Conservation (phyloP, 2,797 vertebrate species). For the Leptatherina wallacei region DNA sequence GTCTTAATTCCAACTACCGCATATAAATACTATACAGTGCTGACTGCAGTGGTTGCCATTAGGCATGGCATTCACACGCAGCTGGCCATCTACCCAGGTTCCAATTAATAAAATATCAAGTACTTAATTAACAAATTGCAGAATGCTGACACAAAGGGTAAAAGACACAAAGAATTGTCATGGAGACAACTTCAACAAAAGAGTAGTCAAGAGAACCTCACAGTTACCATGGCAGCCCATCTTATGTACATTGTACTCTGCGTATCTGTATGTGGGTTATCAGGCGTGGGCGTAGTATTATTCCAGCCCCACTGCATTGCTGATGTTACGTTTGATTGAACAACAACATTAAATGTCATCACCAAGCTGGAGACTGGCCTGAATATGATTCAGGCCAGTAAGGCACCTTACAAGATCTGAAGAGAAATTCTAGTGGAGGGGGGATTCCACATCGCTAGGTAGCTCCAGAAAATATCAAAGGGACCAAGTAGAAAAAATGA, state of each 20-base stretch:
- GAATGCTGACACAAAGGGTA: conserved; percentile 52
- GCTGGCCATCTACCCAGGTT: conserved; percentile 11
- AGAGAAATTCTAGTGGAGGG: conserved; percentile 11
- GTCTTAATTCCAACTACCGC: not conserved
- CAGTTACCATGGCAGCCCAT: conserved; percentile 76
- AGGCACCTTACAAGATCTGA: conserved; percentile 39
- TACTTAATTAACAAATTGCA: conserved; percentile 41
- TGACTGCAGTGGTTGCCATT: conserved; percentile 11
- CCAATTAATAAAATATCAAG: conserved; percentile 46
- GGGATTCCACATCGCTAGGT: not conserved
- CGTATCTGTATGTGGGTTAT: conserved; percentile 61
- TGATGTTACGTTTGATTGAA: conserved; percentile 68
- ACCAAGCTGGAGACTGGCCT: conserved; percentile 30
- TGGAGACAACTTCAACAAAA: conserved; percentile 62
- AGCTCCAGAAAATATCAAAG: not conserved
- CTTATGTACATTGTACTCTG: conserved; percentile 68
- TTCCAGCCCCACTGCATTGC: conserved; percentile 48
- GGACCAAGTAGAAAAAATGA: conserved; percentile 1
- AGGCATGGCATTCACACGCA: conserved; percentile 25
- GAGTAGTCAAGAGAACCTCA: conserved; percentile 46
- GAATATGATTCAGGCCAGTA: conserved; percentile 51
- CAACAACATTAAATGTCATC: conserved; percentile 55
- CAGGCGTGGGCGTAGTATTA: conserved; percentile 65
- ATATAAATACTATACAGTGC: not conserved
- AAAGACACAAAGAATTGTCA: conserved; percentile 58